Percentiles rank a stretch among this genome's conserved stretches.
phyloP scores from a whole-genome alignment of 2,888 invertebrate species.

The Epinotia ramella region DNA sequence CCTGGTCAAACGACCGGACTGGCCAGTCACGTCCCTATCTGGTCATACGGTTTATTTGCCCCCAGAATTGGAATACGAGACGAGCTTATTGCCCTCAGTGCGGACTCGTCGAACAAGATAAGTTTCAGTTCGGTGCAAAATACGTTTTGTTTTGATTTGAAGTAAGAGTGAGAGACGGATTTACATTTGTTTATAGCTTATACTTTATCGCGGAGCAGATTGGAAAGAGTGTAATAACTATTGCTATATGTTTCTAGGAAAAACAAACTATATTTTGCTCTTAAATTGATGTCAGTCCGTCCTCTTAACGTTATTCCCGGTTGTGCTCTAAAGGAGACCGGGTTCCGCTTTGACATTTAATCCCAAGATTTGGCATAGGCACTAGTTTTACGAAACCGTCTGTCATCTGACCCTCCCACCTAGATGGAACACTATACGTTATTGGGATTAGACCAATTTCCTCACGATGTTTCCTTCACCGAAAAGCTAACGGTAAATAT shows the following conservation, averaged over 20 bases:
- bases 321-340: too few species aligned
- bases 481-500: too few species aligned
- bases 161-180: conserved; percentile 31
- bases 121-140: conserved; percentile 35
- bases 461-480: too few species aligned
- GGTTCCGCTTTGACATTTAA: too few species aligned
- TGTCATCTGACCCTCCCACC: too few species aligned
- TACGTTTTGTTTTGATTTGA: conserved; percentile 34
- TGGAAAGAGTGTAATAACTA: conserved; percentile 8
- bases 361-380: too few species aligned
- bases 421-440: too few species aligned
- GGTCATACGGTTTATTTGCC: conserved; percentile 63
- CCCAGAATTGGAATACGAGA: conserved; percentile 67
- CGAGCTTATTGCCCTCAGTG: conserved; percentile 48
- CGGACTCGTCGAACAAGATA: conserved; percentile 30
- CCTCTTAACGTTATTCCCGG: too few species aligned
- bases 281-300: too few species aligned
- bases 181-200: conserved; percentile 34
- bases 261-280: too few species aligned
- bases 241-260: background rate
- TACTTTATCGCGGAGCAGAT: conserved; percentile 21
- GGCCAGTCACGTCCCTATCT: conserved; percentile 37
- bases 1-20: conserved; percentile 9
- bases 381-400: too few species aligned
- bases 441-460: too few species aligned